Conservation (phyloP, 2,888 invertebrate species). For the Eugnorisma glareosa region DNA sequence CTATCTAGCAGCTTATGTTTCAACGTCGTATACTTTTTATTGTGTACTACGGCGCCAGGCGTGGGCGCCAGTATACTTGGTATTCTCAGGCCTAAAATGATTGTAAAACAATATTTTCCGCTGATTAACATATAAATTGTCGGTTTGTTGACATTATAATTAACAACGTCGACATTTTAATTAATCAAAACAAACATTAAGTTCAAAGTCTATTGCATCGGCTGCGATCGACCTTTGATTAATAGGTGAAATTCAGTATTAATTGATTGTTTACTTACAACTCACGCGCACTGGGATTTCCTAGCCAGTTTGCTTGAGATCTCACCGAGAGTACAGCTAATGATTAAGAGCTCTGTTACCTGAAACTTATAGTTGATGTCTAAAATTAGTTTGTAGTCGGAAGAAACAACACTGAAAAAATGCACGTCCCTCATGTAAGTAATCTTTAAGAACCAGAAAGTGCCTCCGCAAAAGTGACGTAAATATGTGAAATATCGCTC, state of each 20-base stretch:
- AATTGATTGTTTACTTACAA: conserved; percentile 30
- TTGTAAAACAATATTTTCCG: conserved; percentile 26
- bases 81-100: conserved; percentile 16
- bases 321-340: conserved; percentile 16
- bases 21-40: background rate
- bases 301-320: conserved; percentile 19
- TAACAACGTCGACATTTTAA: conserved; percentile 26
- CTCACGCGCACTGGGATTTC: conserved; percentile 20
- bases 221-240: conserved; percentile 48
- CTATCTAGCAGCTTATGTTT: background rate
- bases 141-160: conserved; percentile 43
- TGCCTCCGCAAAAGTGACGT: background rate
- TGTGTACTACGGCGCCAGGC: conserved; percentile 2
- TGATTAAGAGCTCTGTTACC: background rate
- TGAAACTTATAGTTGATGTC: background rate
- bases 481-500: background rate
- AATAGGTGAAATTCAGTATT: conserved; percentile 39
- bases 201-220: conserved; percentile 48
- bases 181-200: conserved; percentile 42
- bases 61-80: conserved; percentile 3
- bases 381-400: background rate
- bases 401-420: no score
- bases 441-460: background rate
- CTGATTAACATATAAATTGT: background rate
- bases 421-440: conserved; percentile 47